phyloP scores from a whole-genome alignment of 2,888 invertebrate genomes.

The Coenonympha arcania region DNA sequence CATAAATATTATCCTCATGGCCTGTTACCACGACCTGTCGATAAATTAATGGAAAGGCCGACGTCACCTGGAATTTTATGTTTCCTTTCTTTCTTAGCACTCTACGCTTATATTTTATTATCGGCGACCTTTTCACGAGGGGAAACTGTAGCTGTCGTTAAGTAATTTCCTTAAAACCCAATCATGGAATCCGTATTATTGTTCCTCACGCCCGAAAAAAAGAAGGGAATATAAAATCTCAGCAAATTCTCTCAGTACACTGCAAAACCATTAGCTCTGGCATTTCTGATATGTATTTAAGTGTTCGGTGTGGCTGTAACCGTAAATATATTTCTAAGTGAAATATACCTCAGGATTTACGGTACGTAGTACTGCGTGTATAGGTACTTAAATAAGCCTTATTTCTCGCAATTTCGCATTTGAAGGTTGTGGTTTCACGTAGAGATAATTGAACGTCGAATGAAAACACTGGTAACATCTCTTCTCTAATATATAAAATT shows the following conservation, averaged over 20 bases:
- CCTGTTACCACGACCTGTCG: slow-evolving; percentile 71
- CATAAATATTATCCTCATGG: slow-evolving; percentile 72
- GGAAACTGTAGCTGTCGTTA: slow-evolving; percentile 23
- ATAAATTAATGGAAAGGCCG: slow-evolving; percentile 70
- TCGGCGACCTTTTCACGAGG: slow-evolving; percentile 32
- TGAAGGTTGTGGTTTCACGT: not conserved
- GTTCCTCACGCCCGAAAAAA: not conserved
- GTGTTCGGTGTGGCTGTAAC: not conserved
- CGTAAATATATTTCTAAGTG: slow-evolving; percentile 3
- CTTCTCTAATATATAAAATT: too few relatives aligned
- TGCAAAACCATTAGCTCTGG: slow-evolving; percentile 6
- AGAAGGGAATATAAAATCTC: slow-evolving; percentile 10
- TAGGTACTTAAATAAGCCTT: not conserved
- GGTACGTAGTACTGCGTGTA: not conserved
- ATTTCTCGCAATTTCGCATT: not conserved
- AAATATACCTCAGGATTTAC: not conserved
- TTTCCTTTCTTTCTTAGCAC: slow-evolving; percentile 52
- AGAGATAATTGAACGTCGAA: not conserved
- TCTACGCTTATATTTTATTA: slow-evolving; percentile 54
- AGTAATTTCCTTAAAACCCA: slow-evolving; percentile 23
- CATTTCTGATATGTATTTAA: slow-evolving; percentile 7
- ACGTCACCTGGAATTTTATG: slow-evolving; percentile 71
- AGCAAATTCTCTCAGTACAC: slow-evolving; percentile 2
- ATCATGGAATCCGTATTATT: slow-evolving; percentile 10
- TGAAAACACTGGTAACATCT: too few relatives aligned